A percentile compares a stretch with the other conserved stretches of the same genome.
Conservation (phyloP, 64 coral and sea anemone species). For the Hydrozoanthus tunicans region DNA sequence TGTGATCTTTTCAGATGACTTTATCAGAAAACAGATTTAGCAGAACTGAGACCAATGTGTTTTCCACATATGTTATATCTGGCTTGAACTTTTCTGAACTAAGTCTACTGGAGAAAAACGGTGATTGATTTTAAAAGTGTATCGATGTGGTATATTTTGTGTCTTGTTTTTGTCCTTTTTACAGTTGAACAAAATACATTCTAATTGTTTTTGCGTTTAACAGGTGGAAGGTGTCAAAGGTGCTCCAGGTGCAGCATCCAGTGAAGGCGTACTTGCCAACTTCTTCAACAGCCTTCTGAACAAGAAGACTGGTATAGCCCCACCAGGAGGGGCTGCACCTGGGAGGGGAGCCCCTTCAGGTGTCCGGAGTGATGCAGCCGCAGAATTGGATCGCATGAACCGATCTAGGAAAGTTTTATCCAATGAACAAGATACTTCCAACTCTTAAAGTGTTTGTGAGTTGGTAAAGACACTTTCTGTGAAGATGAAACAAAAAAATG, state of each 20-base stretch:
- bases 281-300: conserved; percentile 98
- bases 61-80: no score
- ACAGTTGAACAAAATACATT: no score
- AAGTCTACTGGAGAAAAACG: no score
- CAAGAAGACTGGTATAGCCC: conserved; percentile 79
- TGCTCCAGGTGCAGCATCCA: conserved; percentile 54
- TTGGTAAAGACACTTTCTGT: background rate
- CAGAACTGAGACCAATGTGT: no score
- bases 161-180: no score
- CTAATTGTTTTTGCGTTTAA: background rate
- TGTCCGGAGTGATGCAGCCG: conserved; percentile 90
- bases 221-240: conserved; percentile 72
- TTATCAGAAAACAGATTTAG: no score
- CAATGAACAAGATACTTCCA: conserved; percentile 33
- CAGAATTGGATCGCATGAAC: conserved; percentile 96
- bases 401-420: conserved; percentile 85
- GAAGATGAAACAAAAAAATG: background rate
- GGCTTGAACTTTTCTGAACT: no score
- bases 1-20: no score
- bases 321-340: background rate
- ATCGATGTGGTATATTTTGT: no score
- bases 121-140: no score
- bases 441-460: conserved; percentile 4
- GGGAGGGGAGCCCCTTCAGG: conserved; percentile 61
- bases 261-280: conserved; percentile 97